Percentiles rank a stretch among this genome's conserved stretches.
phyloP scores from a whole-genome alignment of 2,888 invertebrate species.

The Leucozona laternaria region DNA sequence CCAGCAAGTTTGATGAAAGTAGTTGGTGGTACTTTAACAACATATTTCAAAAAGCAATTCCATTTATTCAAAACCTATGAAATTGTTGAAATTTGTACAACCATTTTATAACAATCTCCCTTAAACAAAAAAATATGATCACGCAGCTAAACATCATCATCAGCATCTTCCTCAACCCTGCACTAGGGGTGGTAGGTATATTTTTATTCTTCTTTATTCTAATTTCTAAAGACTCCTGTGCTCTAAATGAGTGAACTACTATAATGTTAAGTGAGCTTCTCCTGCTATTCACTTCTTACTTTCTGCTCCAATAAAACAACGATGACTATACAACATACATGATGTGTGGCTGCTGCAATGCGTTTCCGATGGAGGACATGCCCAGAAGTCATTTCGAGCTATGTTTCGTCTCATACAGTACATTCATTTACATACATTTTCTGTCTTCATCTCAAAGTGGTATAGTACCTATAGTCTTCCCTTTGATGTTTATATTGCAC shows the following conservation, averaged over 20 bases:
- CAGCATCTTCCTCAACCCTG: conserved; percentile 1
- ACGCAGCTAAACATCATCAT: not conserved
- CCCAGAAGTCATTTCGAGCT: conserved; percentile 48
- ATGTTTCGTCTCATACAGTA: conserved; percentile 7
- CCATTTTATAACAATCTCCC: not conserved
- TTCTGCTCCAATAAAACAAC: conserved; percentile 12
- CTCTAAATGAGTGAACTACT: conserved; percentile 64
- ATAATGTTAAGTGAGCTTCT: conserved; percentile 63
- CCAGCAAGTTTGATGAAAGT: too few species aligned
- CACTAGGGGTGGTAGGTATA: too few species aligned
- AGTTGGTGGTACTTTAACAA: too few species aligned
- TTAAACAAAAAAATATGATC: not conserved
- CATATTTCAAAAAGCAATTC: too few species aligned
- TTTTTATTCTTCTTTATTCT: conserved; percentile 11
- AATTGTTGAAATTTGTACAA: too few species aligned
- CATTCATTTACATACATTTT: conserved; percentile 6
- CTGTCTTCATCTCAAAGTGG: conserved; percentile 27
- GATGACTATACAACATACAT: not conserved
- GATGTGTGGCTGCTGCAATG: conserved; percentile 45
- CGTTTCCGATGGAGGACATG: conserved; percentile 64
- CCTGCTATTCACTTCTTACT: conserved; percentile 62
- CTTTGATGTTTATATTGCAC: conserved; percentile 40
- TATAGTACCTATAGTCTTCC: not conserved
- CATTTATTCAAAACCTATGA: too few species aligned
- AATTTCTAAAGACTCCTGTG: conserved; percentile 45